phyloP scores from a whole-genome alignment of 2,888 invertebrate genomes.

The Macaria liturata region DNA sequence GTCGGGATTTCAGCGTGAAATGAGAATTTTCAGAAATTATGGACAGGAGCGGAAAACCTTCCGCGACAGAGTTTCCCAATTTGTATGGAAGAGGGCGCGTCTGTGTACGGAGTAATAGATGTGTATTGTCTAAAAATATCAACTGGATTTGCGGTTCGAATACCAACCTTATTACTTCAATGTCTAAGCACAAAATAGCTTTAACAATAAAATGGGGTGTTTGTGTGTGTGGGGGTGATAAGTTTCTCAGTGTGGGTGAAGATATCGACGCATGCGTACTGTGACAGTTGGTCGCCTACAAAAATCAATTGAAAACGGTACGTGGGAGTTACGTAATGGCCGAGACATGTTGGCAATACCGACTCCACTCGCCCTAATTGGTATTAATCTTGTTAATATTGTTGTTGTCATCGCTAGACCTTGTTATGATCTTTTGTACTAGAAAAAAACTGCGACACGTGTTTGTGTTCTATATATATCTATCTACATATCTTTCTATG shows the following conservation, averaged over 20 bases:
- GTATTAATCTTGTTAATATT: conserved; percentile 40
- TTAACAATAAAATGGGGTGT: conserved; percentile 28
- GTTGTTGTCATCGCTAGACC: conserved; percentile 9
- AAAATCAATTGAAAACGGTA: conserved; percentile 76
- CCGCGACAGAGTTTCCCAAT: conserved; percentile 67
- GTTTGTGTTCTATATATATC: no score
- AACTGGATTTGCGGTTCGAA: conserved; percentile 32
- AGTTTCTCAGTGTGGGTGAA: conserved; percentile 56
- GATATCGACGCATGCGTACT: conserved; percentile 69
- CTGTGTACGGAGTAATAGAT: conserved; percentile 64
- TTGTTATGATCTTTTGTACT: conserved; percentile 4
- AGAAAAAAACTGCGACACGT: background rate
- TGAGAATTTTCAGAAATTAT: conserved; percentile 66
- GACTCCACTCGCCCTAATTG: conserved; percentile 62
- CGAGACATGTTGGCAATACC: conserved; percentile 59
- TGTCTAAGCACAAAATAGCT: conserved; percentile 35
- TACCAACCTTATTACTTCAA: conserved; percentile 29
- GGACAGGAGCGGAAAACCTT: conserved; percentile 70
- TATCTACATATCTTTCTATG: no score
- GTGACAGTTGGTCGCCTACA: conserved; percentile 55
- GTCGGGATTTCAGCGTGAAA: conserved; percentile 52
- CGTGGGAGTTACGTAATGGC: conserved; percentile 79
- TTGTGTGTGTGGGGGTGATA: conserved; percentile 48
- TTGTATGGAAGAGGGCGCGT: conserved; percentile 80
- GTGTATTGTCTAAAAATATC: conserved; percentile 79